These are phyloP conservation scores for Platynereis dumerilii DNA, from an alignment of 2,888 invertebrate species.

Conservation along the genomic window DNA sequence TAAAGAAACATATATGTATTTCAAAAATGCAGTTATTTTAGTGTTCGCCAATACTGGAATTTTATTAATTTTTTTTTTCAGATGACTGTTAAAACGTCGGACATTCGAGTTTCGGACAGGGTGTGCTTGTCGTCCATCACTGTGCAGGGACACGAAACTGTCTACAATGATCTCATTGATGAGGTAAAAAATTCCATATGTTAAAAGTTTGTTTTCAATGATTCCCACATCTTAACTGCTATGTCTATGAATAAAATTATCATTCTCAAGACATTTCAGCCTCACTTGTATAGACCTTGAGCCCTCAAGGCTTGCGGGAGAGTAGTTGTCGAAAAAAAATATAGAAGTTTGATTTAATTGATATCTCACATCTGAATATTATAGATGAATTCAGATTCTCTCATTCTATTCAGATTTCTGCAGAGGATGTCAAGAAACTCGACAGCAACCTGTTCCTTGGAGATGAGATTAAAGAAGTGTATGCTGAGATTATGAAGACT, in stretches of 20 bases:
- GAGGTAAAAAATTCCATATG: slow-evolving; percentile 54
- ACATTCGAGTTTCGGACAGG: slow-evolving; percentile 60
- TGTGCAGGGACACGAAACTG: slow-evolving; percentile 51
- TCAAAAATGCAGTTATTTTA: no score
- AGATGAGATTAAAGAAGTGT: slow-evolving; percentile 62
- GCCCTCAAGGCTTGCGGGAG: no score
- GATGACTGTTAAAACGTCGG: slow-evolving; percentile 58
- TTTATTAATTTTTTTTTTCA: slow-evolving; percentile 33
- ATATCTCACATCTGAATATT: no score
- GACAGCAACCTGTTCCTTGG: slow-evolving; percentile 61
- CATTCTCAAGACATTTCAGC: no score
- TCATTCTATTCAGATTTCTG: slow-evolving; percentile 53
- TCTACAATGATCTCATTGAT: slow-evolving; percentile 61
- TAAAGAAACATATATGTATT: slow-evolving; percentile 31
- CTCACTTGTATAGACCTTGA: no score
- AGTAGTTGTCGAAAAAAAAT: no score
- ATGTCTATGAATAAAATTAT: no score
- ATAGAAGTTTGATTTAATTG: no score
- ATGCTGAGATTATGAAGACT: slow-evolving; percentile 62
- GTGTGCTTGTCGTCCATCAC: slow-evolving; percentile 60
- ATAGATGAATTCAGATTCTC: no score
- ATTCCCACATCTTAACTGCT: no score
- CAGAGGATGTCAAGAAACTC: slow-evolving; percentile 54
- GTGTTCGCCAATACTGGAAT: no score
- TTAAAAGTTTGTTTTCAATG: no score